Evolutionary conservation across 2,888 invertebrate genomes (phyloP), one percentile per base, ranked within the genome.

Genomic region (Hedychridium roseum): DNA sequence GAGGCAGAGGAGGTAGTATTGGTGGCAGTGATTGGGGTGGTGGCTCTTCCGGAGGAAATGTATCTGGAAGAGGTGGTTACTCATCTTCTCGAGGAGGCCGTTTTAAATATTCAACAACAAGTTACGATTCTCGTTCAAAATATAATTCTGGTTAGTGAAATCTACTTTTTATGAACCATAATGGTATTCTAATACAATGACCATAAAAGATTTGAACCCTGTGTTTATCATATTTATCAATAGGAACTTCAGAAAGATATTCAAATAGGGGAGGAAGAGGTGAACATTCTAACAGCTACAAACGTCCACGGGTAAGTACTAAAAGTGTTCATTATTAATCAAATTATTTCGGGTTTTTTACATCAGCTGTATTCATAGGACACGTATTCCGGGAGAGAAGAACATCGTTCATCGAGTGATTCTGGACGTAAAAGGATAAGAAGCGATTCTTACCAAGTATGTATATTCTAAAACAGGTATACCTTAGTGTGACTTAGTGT

Each of bases 361-460:
- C 11, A 42, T 15, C 21, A 30, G 12, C 18, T n/a, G n/a, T 40
- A 16, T 37, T 32, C 40, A 1, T 35, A 76, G 76, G 76, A 76
- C 38, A 73, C 74, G 6, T 76, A 76, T 41, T 73, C 76, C 5
- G 68, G 59, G 30, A 67, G 76, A 44, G 76, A 76, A 43, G 76
- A 76, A 9, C 76, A 76, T 43, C 70, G 76, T 51, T 76, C 76
- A 2, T 74, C 76, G 1, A 71, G 72, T 20, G 76, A 76, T 30
- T 70, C 73, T 1, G 62, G 64, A 17, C 71, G 76, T 44, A 76
- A 76, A 58, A 70, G 76, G 47, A 64, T 76, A 26, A 70, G 76
- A 51, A 73, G 68, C 18, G 76, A 76, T 50, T 76, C 76, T 9
- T 76, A 76, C 47, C 76, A 76, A 74, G 76, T 76, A 76, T 66